These are phyloP conservation scores for Ferrisia virgata DNA, from an alignment of 2,888 invertebrate species.

Conservation along the genomic window DNA sequence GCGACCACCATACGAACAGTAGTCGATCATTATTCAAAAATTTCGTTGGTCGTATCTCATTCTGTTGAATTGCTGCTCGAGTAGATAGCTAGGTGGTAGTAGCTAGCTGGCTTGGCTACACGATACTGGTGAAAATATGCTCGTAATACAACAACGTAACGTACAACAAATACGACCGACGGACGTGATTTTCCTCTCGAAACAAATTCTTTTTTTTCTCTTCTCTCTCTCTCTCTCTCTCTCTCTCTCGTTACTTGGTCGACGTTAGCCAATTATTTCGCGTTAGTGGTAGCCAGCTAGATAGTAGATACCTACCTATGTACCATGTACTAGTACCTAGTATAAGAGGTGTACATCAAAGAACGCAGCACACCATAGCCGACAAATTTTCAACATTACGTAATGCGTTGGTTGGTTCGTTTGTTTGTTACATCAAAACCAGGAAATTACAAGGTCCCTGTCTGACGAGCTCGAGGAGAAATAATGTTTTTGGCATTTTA, in stretches of 20 bases:
- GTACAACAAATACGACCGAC: background rate
- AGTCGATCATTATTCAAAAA: background rate
- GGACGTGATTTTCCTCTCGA: background rate
- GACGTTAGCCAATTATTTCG: background rate
- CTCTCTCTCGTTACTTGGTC: background rate
- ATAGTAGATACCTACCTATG: background rate
- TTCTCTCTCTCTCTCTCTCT: background rate
- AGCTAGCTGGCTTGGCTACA: no score
- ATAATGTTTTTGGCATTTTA: conserved; percentile 12
- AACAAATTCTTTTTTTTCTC: background rate
- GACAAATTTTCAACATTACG: background rate
- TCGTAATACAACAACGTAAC: background rate
- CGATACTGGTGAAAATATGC: background rate
- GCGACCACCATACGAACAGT: background rate
- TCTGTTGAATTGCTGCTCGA: background rate
- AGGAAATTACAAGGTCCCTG: background rate
- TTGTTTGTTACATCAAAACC: conserved; percentile 30
- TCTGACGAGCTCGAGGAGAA: background rate
- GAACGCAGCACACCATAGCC: background rate
- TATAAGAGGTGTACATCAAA: background rate
- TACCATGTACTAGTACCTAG: background rate
- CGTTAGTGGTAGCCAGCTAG: background rate
- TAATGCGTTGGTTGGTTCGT: conserved; percentile 9
- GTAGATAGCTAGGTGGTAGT: background rate
- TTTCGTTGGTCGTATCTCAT: background rate